Percentiles rank a stretch among this genome's conserved stretches.
phyloP scores from a whole-genome alignment of 2,888 invertebrate genomes.

The Ophion ellenae region DNA sequence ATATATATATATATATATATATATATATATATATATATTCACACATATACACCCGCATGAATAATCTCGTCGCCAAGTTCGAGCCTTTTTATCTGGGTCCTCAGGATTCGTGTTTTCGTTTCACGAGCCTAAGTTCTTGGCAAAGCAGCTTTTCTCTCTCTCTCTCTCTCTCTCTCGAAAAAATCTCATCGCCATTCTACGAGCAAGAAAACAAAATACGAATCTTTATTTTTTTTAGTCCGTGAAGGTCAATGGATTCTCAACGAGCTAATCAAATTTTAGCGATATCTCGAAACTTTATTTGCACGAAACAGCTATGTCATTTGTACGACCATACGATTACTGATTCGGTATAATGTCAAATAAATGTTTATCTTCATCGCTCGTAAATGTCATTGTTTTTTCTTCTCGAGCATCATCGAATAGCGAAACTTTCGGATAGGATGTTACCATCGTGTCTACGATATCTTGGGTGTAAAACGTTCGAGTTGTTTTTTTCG shows the following conservation, averaged over 20 bases:
- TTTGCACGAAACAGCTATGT: neutral
- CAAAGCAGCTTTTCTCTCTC: neutral
- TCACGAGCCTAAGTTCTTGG: neutral
- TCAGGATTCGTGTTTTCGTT: slow-evolving; percentile 27
- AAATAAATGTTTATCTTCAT: neutral
- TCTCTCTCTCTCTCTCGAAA: no score
- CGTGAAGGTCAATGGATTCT: neutral
- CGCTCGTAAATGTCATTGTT: neutral
- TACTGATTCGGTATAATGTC: no score
- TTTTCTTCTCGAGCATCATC: neutral
- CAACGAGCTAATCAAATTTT: slow-evolving; percentile 11
- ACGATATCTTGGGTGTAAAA: no score
- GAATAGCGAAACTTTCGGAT: neutral
- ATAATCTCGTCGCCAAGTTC: slow-evolving; percentile 11
- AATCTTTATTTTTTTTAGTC: neutral
- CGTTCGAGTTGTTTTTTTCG: no score
- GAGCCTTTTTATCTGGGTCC: neutral
- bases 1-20: neutral
- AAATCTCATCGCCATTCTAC: neutral
- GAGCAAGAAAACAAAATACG: neutral
- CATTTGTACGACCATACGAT: no score
- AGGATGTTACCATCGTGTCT: no score
- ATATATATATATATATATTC: neutral
- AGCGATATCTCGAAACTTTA: slow-evolving; percentile 9
- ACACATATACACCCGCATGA: neutral